phyloP scores from a whole-genome alignment of 2,888 invertebrate genomes.

The Philereme vetulata region DNA sequence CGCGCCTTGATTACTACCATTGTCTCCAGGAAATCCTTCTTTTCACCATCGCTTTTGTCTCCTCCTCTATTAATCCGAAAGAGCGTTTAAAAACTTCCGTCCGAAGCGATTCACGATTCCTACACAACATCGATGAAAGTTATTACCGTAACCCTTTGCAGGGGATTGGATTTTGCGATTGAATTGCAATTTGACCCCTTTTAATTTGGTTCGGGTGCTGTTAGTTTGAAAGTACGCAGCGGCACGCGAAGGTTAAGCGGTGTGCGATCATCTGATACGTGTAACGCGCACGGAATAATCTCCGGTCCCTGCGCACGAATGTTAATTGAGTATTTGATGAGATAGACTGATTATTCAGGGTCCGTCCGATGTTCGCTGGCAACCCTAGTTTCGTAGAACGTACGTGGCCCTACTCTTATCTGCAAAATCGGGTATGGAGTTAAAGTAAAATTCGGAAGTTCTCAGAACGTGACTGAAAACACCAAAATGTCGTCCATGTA shows the following conservation, averaged over 20 bases:
- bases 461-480: conserved; percentile 26
- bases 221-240: conserved; percentile 43
- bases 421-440: conserved; percentile 22
- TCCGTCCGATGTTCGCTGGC: conserved; percentile 36
- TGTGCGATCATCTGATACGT: conserved; percentile 57
- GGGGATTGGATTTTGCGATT: conserved; percentile 59
- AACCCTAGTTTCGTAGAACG: conserved; percentile 26
- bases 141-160: conserved; percentile 53
- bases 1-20: conserved; percentile 69
- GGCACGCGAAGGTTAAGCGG: conserved; percentile 57
- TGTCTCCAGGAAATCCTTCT: conserved; percentile 69
- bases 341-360: conserved; percentile 59
- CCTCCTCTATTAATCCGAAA: conserved; percentile 53
- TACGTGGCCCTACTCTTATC: conserved; percentile 22
- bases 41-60: conserved; percentile 64
- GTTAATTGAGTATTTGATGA: conserved; percentile 68
- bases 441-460: conserved; percentile 17
- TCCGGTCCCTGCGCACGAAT: conserved; percentile 63
- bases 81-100: conserved; percentile 50
- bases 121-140: conserved; percentile 44
- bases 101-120: conserved; percentile 40
- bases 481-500: conserved; percentile 30
- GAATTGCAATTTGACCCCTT: conserved; percentile 61
- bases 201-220: conserved; percentile 53
- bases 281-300: conserved; percentile 53